Evolutionary conservation across 2,113 vertebrate species (phyloP).

Genomic region (Corythornis madagascariensis): DNA sequence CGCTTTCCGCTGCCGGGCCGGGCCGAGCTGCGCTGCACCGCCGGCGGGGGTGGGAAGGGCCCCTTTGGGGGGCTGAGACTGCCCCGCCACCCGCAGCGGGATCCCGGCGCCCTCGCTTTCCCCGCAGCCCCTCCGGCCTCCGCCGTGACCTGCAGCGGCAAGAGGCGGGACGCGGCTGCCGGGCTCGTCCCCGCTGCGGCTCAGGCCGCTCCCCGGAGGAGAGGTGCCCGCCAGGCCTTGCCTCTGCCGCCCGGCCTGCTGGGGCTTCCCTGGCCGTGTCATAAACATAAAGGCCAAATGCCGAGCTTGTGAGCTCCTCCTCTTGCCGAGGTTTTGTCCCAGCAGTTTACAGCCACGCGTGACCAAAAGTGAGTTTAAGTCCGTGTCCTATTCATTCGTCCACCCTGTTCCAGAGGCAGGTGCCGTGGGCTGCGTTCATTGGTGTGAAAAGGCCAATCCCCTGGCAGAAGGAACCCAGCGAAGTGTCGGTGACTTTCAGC

Average conservation of each 20-base stretch:
- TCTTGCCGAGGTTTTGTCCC: rapidly evolving
- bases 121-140: not conserved
- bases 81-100: not conserved
- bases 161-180: not conserved
- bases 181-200: not conserved
- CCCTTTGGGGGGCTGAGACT: not conserved
- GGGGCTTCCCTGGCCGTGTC: not conserved
- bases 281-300: rapidly evolving
- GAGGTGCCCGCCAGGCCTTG: not conserved
- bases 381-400: rapidly evolving
- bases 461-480: rapidly evolving
- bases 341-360: rapidly evolving
- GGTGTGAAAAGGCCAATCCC: not conserved
- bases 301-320: rapidly evolving
- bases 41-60: not conserved
- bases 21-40: too few relatives aligned
- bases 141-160: not conserved
- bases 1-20: not conserved
- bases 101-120: not conserved
- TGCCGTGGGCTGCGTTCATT: rapidly evolving
- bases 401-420: not conserved
- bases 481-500: rapidly evolving
- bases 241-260: too few relatives aligned
- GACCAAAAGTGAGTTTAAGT: not conserved
- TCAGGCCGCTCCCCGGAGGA: not conserved